Base-by-base conservation (phyloP, 2,888 invertebrate species). In the Oscheius sp. region DNA sequence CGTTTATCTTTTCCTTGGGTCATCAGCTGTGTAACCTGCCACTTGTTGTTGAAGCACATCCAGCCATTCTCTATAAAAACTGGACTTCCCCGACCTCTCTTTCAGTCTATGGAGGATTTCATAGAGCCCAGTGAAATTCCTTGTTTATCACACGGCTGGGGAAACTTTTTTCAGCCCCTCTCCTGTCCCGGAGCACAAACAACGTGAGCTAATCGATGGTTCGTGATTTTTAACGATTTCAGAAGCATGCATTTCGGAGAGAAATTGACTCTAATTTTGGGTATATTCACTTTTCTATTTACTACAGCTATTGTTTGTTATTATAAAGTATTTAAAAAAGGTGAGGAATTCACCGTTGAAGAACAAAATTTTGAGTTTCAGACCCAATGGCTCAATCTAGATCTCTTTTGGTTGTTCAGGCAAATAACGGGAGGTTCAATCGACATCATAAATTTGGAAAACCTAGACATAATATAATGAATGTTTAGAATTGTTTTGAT, bases 261-360 rank as follows among this genome's bases (percentile, higher is more conserved):
- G 28, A 44, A 61, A 44, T 41, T 24, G 24, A 61, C 61, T 9
- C 47, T 61, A 2, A 9, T 47, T n/a, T 22, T 61, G n/a, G 61
- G 41, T 6, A 1, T 61, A 12, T 61, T 61, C 45, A 61, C 61
- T 30, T 44, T 61, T 17, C 17, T 47, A 8, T 45, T 61, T n/a
- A 61, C 61, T 12, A 9, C 17, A 24, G 44, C 61, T 20, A 20
- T 61, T 20, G 8, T 61, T 20, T 61, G 44, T 32, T 61, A 61
- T 61, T 61, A 61, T 61, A 61, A 61, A 41, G 17, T 61, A 6
- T 44, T 44, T 17, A 61, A 61, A 44, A 61, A 61, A 45, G 47
- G 61, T 45, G 12, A 41, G 41, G 14, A 36, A 14, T 14, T 17
- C 45, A 22, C 3, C 24, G 20, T 47, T 22, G 5, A 22, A 47